Evolutionary conservation across 2,797 vertebrate species (phyloP).

Genomic region (Calcarius lapponicus): DNA sequence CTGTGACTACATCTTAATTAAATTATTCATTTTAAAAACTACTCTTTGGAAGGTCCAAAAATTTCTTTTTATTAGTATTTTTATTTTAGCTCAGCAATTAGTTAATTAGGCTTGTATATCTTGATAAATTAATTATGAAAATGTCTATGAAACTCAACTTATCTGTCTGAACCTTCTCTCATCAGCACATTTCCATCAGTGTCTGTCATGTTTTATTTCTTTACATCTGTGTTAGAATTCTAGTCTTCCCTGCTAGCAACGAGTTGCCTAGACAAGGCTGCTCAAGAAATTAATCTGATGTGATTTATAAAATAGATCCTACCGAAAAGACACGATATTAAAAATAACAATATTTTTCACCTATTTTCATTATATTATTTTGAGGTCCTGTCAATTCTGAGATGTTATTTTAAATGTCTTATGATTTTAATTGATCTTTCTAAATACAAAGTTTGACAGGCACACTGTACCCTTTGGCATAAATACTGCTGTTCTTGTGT

Average conservation of each 20-base stretch:
- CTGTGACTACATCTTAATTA: neutral
- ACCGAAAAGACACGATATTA: neutral
- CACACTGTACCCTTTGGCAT: neutral
- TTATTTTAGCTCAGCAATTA: neutral
- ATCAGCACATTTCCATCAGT: neutral
- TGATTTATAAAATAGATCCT: neutral
- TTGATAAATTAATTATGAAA: neutral
- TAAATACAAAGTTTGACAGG: neutral
- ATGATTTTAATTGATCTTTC: neutral
- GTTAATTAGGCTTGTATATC: neutral
- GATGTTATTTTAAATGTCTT: neutral
- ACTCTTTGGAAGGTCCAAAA: neutral
- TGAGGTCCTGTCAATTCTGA: neutral
- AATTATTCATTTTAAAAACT: neutral
- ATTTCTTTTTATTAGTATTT: neutral
- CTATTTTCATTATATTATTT: neutral
- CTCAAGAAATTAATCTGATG: neutral
- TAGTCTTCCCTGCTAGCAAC: neutral
- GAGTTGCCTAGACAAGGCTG: neutral
- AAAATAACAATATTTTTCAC: neutral
- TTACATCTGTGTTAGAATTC: neutral
- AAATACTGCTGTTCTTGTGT: neutral
- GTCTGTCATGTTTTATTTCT: neutral
- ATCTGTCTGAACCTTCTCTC: neutral
- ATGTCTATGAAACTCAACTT: neutral